A percentile compares a stretch with the other conserved stretches of the same genome.
These are phyloP conservation scores for Chaetogeoica ovagalla DNA, from an alignment of 2,888 invertebrate genomes.

Conservation along the genomic window DNA sequence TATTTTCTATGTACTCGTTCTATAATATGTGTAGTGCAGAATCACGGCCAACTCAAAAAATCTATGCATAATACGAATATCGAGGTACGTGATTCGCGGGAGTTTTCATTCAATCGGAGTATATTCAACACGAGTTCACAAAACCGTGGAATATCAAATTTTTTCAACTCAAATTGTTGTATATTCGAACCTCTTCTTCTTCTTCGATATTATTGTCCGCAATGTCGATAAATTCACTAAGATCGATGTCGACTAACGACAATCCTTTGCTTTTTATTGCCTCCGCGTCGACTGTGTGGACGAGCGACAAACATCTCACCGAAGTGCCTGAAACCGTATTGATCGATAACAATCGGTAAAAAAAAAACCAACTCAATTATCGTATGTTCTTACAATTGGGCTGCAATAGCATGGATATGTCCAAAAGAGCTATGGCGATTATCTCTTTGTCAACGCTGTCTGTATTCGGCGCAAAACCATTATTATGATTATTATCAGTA, in stretches of 20 bases:
- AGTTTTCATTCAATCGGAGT: no score
- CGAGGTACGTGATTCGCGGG: no score
- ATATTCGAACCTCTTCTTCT: not conserved
- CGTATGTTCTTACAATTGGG: conserved; percentile 11
- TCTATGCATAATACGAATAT: no score
- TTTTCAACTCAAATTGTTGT: no score
- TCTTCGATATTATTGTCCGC: not conserved
- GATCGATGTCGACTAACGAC: not conserved
- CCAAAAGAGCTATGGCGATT: conserved; percentile 9
- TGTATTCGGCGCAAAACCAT: not conserved
- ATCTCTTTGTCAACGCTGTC: not conserved
- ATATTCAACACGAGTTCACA: no score
- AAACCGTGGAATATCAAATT: no score
- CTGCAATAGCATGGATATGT: conserved; percentile 21
- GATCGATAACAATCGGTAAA: not conserved
- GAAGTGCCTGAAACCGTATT: conserved; percentile 23
- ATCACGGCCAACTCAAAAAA: no score
- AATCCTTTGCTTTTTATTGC: not conserved
- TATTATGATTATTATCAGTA: not conserved
- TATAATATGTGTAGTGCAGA: no score
- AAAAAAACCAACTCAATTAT: not conserved
- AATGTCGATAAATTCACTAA: not conserved
- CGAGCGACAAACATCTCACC: conserved; percentile 33
- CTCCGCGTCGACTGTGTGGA: not conserved
- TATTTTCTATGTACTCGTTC: no score